Percentiles rank a stretch among this genome's conserved stretches.
Evolutionary conservation across 2,113 vertebrate species (phyloP).

Genomic region (Scomber japonicus): DNA sequence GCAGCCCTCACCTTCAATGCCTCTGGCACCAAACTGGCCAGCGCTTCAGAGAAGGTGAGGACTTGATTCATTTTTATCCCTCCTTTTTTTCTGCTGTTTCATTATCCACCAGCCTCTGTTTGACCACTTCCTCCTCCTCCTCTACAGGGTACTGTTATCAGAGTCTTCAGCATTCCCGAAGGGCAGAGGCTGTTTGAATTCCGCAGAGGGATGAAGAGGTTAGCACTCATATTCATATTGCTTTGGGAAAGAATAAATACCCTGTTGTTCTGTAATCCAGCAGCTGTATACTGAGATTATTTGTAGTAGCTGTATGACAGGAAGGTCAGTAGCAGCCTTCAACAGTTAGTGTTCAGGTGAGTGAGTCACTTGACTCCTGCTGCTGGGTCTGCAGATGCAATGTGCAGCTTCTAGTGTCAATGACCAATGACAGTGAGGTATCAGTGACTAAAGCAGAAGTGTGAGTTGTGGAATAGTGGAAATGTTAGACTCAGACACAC

Average conservation of each 20-base stretch:
- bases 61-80: neutral
- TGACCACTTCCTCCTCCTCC: slow-evolving; percentile 22
- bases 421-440: neutral
- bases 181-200: slow-evolving; percentile 95
- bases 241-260: too few relatives aligned
- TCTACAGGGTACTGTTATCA: slow-evolving; percentile 93
- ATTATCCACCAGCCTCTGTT: neutral
- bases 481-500: neutral
- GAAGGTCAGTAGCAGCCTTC: slow-evolving; percentile 17
- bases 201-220: slow-evolving; percentile 97
- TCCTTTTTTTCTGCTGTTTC: neutral
- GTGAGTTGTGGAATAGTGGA: slow-evolving; percentile 1
- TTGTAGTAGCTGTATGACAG: neutral
- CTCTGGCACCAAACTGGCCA: slow-evolving; percentile 91
- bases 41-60: slow-evolving; percentile 93
- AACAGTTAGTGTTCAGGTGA: slow-evolving; percentile 22
- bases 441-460: slow-evolving; percentile 16
- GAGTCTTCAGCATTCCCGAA: slow-evolving; percentile 93
- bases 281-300: neutral
- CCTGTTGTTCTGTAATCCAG: too few relatives aligned
- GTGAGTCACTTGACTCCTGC: neutral
- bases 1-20: slow-evolving; percentile 93
- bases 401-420: neutral
- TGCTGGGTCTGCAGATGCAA: slow-evolving; percentile 16
- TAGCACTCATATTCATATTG: neutral